Evolutionary conservation across 2,888 invertebrate genomes (phyloP), one percentile per base, ranked within the genome.

Genomic region (Eucriotettix oculatus): DNA sequence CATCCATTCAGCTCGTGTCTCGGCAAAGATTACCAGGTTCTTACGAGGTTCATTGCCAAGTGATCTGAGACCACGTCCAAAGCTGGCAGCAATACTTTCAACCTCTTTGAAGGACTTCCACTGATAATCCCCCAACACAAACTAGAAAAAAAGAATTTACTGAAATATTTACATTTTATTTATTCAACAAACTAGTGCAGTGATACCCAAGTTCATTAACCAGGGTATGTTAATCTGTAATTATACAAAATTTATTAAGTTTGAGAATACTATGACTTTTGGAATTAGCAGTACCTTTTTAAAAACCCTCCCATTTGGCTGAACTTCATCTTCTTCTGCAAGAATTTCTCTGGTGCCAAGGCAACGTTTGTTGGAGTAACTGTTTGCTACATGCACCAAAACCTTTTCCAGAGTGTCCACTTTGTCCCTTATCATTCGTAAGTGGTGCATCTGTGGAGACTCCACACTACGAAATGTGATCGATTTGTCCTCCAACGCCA

Each of bases 1-100:
- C 85, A 98, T 88, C 99, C 99, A 99, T 76, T 99, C 98, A 56
- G 91, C 91, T 67, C 97, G 80, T 0, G 98, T 99, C 76, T 99
- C 99, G 0, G 97, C 95, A 78, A 96, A 98, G 70, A 99, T 86
- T 60, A 90, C 93, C 66, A 98, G 80, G 73, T 89, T 90, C 64
- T 82, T 76, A 11, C 80, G 79, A 10, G 87, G 84, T 66, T 76
- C 73, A 68, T 87, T 82, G 42, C 93, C 94, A 48, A 91, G 74
- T 68, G 84, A 85, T 52, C 86, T 79, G 64, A 99, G 77, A 1
- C 97, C 98, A 61, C 85, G 84, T 56, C 91, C 90, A 73, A 98
- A 87, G 67, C 84, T 77, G 0, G 80, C 75, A 9, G 93, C 86
- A 71, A 86, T 77, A n/a, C 77, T 75, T 69, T 90, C 86, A 9